Conservation (phyloP, 2,113 vertebrate genomes). For the Phainopepla nitens region DNA sequence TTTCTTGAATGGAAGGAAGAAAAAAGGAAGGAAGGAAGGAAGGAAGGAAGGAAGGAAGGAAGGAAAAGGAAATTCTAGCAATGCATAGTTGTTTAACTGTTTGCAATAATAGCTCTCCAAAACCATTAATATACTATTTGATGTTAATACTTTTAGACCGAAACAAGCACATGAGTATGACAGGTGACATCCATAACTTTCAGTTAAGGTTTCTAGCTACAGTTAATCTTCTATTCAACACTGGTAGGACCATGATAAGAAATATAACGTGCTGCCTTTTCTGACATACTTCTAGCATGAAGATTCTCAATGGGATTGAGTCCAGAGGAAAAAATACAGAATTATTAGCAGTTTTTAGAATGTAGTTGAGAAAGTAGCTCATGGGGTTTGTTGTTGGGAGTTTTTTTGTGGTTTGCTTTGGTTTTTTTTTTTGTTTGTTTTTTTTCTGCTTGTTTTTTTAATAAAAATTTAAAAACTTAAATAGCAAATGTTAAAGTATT, state of each 20-base stretch:
- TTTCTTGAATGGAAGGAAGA: not conserved
- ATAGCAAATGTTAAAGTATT: not conserved
- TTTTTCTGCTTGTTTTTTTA: fast-evolving
- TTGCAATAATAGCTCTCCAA: not conserved
- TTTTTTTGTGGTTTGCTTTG: not conserved
- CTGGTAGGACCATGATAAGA: not conserved
- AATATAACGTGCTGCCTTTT: not conserved
- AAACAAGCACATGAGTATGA: not conserved
- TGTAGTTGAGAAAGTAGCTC: not conserved
- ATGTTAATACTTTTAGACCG: not conserved
- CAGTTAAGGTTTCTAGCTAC: not conserved
- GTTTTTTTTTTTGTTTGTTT: too few relatives aligned
- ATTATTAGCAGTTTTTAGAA: not conserved
- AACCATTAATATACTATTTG: not conserved
- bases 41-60: fast-evolving
- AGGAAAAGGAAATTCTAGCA: not conserved
- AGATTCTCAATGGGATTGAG: not conserved
- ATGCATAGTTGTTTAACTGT: not conserved
- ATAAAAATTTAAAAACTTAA: not conserved
- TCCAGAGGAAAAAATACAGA: not conserved
- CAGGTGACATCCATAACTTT: not conserved
- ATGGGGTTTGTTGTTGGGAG: fast-evolving
- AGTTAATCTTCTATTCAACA: not conserved
- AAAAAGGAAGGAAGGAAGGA: too few relatives aligned
- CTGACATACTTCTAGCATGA: not conserved